phyloP scores from a whole-genome alignment of 2,113 vertebrate genomes.

The Gnathonemus echidnorhynchus region DNA sequence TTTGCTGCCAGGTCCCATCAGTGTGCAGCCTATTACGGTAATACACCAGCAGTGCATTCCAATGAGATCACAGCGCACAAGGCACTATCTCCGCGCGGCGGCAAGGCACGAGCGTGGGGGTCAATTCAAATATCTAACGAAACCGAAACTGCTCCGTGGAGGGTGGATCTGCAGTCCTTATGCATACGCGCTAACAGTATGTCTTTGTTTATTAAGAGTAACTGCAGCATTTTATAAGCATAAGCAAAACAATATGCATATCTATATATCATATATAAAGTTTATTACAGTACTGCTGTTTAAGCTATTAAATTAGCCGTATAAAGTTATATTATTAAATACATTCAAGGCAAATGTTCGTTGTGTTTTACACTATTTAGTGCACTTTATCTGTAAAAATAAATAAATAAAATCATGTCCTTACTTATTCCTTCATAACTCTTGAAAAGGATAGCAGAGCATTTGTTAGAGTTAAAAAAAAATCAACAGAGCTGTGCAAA shows the following conservation, averaged over 20 bases:
- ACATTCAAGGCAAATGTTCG: not conserved
- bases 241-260: not conserved
- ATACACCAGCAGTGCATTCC: constrained; percentile 41
- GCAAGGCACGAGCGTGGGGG: not conserved
- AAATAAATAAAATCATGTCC: not conserved
- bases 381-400: not conserved
- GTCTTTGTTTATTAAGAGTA: not conserved
- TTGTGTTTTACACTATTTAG: not conserved
- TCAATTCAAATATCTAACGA: not conserved
- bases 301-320: not conserved
- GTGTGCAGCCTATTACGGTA: constrained; percentile 55
- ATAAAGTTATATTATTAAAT: not conserved
- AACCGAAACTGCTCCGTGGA: not conserved
- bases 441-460: not conserved
- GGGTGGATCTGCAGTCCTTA: not conserved
- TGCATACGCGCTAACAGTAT: not conserved
- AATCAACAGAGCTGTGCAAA: not conserved
- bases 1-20: constrained; percentile 52
- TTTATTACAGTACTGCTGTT: not conserved
- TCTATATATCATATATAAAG: not conserved
- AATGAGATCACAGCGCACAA: constrained; percentile 27
- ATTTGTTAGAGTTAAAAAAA: not conserved
- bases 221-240: not conserved
- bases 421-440: not conserved
- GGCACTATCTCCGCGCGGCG: not conserved